Base-by-base conservation (phyloP, 2,888 invertebrate species). In the Drosophila kuntzei region DNA sequence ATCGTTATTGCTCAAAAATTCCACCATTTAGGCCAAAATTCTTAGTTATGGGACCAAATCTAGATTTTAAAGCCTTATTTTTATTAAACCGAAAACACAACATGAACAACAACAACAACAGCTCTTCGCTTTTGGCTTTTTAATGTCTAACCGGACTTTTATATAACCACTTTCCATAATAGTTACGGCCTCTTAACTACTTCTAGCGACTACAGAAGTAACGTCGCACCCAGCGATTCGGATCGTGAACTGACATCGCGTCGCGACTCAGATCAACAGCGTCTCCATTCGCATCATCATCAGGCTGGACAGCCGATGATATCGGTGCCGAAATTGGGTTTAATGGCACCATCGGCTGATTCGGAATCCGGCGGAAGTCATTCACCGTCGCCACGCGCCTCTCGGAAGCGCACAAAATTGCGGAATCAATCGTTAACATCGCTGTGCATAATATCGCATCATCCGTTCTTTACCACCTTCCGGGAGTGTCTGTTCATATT, bases 391-490 rank as follows among this genome's bases (percentile, higher is more conserved):
- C 97, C 97, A 0, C 94, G 97, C 74, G 96, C 96, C 37, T 95
- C 95, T 41, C 94, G 97, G 76, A 95, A 95, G 90, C 94, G 96
- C 90, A 96, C 97, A 95, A 95, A 96, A 87, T 94, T 97, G 79
- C 94, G 97, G 85, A 98, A 97, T 93, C 97, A 98, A 92, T 98
- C 99, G 12, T 93, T 99, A 80, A 99, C 99, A 37, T 99, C 99
- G 50, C 94, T 99, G 62, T 99, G 99, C 93, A 95, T 99, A 81
- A 94, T 99, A 62, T 99, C 99, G 71, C 99, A 99, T 94, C 99
- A 99, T 94, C 99, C 99, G 36, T 99, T 99, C 93, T 98, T 99
- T 93, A 97, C 99, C 72, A 98, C 97, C 90, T 99, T 99, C 94
- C 96, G 99, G 79, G 98, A 99, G 94, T 98, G 99, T 94, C 95